These are phyloP conservation scores for Drosophila bunnanda DNA, from an alignment of 2,888 invertebrate genomes.

Conservation along the genomic window DNA sequence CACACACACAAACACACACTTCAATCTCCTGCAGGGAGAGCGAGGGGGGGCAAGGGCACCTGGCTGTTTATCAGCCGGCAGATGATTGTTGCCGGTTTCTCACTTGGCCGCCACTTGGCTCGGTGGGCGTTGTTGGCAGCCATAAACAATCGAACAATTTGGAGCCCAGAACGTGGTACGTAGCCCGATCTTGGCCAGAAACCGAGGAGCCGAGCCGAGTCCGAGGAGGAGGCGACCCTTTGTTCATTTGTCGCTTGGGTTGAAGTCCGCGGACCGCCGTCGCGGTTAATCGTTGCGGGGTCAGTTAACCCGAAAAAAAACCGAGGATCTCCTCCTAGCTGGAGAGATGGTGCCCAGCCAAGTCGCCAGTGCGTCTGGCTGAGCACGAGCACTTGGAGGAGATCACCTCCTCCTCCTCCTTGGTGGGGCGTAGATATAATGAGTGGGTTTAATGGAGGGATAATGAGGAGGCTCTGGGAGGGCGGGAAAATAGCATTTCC, in stretches of 20 bases:
- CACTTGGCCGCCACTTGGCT: constrained; percentile 67
- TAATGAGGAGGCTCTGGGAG: not conserved
- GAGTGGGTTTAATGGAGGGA: not conserved
- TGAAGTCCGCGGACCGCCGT: constrained; percentile 63
- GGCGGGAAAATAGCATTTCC: not conserved
- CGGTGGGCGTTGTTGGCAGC: constrained; percentile 79
- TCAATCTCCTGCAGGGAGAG: not conserved
- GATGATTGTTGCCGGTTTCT: constrained; percentile 81
- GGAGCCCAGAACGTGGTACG: constrained; percentile 30
- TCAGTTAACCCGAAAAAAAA: constrained; percentile 66
- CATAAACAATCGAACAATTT: constrained; percentile 83
- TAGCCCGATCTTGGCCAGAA: constrained; percentile 47
- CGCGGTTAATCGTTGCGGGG: constrained; percentile 72
- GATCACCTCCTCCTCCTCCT: not conserved
- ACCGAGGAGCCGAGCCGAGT: too few species aligned
- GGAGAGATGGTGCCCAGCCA: constrained; percentile 11
- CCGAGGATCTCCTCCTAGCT: not conserved
- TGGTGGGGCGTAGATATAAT: constrained; percentile 17
- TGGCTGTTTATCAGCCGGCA: constrained; percentile 73
- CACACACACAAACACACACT: constrained; percentile 22
- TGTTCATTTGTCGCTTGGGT: constrained; percentile 75
- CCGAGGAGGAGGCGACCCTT: constrained; percentile 54
- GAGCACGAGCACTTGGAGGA: constrained; percentile 9
- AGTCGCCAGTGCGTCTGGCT: constrained; percentile 43
- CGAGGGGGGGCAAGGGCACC: not conserved